These are phyloP conservation scores for Aurelia sp. DNA, from an alignment of 30 jellyfish, hydroid and myxozoan genomes.

Conservation along the genomic window DNA sequence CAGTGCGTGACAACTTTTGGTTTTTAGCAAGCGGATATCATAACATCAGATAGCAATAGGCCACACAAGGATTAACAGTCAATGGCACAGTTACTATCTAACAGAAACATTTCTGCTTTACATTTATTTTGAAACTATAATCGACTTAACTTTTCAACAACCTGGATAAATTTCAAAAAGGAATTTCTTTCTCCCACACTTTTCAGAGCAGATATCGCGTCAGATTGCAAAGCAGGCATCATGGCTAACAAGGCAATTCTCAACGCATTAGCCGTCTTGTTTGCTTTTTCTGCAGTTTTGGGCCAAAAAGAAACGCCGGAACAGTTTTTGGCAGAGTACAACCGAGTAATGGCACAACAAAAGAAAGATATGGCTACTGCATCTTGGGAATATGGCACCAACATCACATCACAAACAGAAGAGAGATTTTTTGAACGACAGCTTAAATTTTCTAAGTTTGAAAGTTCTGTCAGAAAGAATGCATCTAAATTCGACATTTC, in stretches of 20 bases:
- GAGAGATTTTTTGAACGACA: constrained; percentile 52
- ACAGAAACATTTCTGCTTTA: neutral
- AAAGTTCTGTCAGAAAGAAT: constrained; percentile 41
- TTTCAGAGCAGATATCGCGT: constrained; percentile 10
- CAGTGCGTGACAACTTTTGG: neutral
- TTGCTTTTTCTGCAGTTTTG: no score
- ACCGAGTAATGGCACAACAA: no score
- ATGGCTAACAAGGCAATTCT: no score
- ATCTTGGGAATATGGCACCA: constrained; percentile 71
- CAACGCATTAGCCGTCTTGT: no score
- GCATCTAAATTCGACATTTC: constrained; percentile 59
- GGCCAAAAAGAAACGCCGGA: no score
- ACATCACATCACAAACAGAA: constrained; percentile 74
- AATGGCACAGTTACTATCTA: neutral
- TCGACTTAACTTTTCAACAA: neutral
- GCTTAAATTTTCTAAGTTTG: constrained; percentile 35
- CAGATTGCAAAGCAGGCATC: neutral
- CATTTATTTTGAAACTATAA: neutral
- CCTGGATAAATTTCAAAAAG: neutral
- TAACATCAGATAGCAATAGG: neutral
- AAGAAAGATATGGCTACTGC: constrained; percentile 25
- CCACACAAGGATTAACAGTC: no score
- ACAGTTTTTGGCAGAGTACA: constrained; percentile 43
- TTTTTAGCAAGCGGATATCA: neutral
- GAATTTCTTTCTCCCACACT: neutral